Conservation (phyloP, 1,140 invertebrate genomes). For the Papilio dardanus region DNA sequence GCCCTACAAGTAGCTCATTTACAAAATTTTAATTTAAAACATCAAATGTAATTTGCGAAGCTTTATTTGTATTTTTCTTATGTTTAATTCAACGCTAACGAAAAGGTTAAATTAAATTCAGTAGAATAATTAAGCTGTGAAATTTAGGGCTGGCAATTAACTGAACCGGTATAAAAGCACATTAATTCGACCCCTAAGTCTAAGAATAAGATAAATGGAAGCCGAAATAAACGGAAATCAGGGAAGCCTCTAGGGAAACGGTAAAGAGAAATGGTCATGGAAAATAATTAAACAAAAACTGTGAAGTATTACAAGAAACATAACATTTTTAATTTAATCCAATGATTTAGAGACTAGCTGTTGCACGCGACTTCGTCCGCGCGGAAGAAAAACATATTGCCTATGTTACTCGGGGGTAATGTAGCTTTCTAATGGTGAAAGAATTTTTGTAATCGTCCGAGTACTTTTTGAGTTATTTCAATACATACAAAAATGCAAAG, state of each 20-base stretch:
- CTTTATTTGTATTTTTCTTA: conserved; percentile 8
- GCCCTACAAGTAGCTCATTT: background rate
- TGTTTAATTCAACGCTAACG: background rate
- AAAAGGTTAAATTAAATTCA: conserved; percentile 25
- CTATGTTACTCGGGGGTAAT: too few relatives aligned
- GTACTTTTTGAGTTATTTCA: too few relatives aligned
- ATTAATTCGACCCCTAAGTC: conserved; percentile 24
- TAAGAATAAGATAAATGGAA: conserved; percentile 21
- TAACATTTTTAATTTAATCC: background rate
- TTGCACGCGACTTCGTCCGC: too few relatives aligned
- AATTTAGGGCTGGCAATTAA: conserved; percentile 28
- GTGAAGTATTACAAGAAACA: background rate
- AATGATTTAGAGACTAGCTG: too few relatives aligned
- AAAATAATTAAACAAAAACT: background rate
- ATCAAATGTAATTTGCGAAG: background rate
- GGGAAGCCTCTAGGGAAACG: background rate
- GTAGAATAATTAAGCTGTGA: conserved; percentile 23
- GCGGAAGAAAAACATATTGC: too few relatives aligned
- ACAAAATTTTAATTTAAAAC: background rate
- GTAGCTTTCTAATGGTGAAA: too few relatives aligned
- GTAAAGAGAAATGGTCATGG: background rate
- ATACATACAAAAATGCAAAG: too few relatives aligned
- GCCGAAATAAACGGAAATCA: conserved; percentile 23
- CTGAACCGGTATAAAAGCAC: conserved; percentile 18
- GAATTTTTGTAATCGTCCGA: too few relatives aligned